Conservation (phyloP, 35 echinoderm and acorn worm species). For the Apostichopus japonicus region DNA sequence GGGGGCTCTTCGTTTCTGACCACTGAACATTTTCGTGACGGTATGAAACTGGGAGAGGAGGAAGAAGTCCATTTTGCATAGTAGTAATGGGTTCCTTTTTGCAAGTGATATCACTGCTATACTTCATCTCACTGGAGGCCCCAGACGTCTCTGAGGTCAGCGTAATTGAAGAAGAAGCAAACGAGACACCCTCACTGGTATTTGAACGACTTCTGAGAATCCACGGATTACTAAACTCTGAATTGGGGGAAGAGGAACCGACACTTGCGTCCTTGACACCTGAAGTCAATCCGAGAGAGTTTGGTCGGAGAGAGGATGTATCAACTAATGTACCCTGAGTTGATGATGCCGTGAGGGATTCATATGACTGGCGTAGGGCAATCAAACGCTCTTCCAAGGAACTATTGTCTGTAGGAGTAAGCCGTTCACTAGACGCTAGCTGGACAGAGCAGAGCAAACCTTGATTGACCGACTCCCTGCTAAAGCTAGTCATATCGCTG, state of each 20-base stretch:
- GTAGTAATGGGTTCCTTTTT: constrained; percentile 27
- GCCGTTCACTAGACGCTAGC: constrained; percentile 36
- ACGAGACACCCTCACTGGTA: constrained; percentile 54
- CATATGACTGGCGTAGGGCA: constrained; percentile 33
- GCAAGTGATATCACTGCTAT: constrained; percentile 30
- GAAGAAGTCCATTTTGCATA: constrained; percentile 48
- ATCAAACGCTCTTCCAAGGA: constrained; percentile 53
- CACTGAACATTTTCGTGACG: background rate
- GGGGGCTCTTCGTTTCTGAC: constrained; percentile 14
- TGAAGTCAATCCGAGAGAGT: constrained; percentile 25
- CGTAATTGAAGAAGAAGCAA: constrained; percentile 52
- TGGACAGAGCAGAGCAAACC: constrained; percentile 13
- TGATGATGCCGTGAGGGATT: constrained; percentile 47
- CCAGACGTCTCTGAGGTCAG: constrained; percentile 53
- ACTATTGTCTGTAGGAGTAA: constrained; percentile 42
- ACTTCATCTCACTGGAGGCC: constrained; percentile 40
- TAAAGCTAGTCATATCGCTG: constrained; percentile 31
- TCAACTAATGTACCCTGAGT: constrained; percentile 45
- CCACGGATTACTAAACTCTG: constrained; percentile 55
- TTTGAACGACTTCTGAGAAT: constrained; percentile 57
- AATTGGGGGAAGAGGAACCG: constrained; percentile 31
- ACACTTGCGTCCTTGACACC: background rate
- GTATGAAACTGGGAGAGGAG: constrained; percentile 5
- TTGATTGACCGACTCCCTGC: constrained; percentile 1
- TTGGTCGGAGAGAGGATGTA: constrained; percentile 10